Evolutionary conservation across 2,888 invertebrate species (phyloP).

Genomic region (Tridacna gigas): DNA sequence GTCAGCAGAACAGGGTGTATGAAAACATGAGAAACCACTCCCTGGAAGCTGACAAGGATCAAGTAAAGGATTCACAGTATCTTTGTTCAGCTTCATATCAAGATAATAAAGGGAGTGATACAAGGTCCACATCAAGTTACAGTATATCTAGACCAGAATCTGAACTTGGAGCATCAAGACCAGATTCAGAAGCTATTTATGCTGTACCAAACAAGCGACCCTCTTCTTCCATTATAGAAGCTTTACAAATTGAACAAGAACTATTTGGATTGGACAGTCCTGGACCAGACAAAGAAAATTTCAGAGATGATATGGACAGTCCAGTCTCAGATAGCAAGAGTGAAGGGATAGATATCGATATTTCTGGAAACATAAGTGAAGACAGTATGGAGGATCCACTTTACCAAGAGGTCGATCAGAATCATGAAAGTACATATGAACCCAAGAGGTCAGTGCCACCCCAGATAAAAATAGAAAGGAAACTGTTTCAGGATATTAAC

Average conservation of each 20-base stretch:
- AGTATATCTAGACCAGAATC: slow-evolving; percentile 66
- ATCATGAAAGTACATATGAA: slow-evolving; percentile 81
- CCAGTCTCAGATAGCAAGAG: slow-evolving; percentile 47
- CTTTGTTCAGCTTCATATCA: slow-evolving; percentile 45
- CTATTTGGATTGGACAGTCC: slow-evolving; percentile 53
- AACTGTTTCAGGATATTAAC: slow-evolving; percentile 74
- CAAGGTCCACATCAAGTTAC: slow-evolving; percentile 59
- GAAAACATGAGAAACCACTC: slow-evolving; percentile 24
- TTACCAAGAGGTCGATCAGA: slow-evolving; percentile 81
- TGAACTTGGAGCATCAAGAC: slow-evolving; percentile 54
- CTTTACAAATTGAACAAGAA: slow-evolving; percentile 67
- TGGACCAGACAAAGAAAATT: slow-evolving; percentile 25
- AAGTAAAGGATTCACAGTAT: slow-evolving; percentile 32
- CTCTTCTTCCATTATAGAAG: slow-evolving; percentile 75
- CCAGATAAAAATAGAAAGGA: slow-evolving; percentile 82
- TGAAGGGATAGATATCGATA: slow-evolving; percentile 61
- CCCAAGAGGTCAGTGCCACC: slow-evolving; percentile 75
- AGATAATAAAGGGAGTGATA: slow-evolving; percentile 48
- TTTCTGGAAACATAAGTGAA: slow-evolving; percentile 70
- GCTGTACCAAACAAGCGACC: slow-evolving; percentile 76
- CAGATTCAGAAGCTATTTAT: slow-evolving; percentile 62
- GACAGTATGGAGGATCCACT: slow-evolving; percentile 75
- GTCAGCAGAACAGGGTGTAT: slow-evolving; percentile 22
- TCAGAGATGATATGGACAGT: slow-evolving; percentile 48
- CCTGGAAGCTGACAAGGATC: slow-evolving; percentile 8